A percentile compares a stretch with the other conserved stretches of the same genome.
These are phyloP conservation scores for Cotesia chilonis DNA, from an alignment of 1,140 invertebrate genomes.

Conservation along the genomic window DNA sequence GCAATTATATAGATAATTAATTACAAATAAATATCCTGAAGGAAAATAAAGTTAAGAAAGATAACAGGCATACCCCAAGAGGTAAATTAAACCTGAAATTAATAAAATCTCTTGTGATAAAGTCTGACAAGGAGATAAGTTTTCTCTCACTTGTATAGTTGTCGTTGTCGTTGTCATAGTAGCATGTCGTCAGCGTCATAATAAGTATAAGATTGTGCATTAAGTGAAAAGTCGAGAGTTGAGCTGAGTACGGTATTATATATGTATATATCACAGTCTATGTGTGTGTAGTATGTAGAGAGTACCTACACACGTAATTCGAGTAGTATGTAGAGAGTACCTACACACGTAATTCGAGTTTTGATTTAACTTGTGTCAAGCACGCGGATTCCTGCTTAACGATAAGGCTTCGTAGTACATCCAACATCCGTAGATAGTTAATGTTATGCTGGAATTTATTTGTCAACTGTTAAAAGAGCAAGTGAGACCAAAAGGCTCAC, in stretches of 20 bases:
- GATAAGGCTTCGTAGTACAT: constrained; percentile 24
- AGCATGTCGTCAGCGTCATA: background rate
- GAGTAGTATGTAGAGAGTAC: background rate
- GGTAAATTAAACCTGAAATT: background rate
- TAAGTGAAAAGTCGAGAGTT: constrained; percentile 6
- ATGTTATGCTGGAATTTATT: constrained; percentile 26
- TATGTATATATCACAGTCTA: background rate
- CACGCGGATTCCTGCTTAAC: constrained; percentile 15
- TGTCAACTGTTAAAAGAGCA: constrained; percentile 9
- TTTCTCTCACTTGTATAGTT: background rate
- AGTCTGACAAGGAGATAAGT: background rate
- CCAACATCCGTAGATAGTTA: constrained; percentile 2
- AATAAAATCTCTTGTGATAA: constrained; percentile 10
- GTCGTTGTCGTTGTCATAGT: background rate
- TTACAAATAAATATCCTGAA: background rate
- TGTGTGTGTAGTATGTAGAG: background rate
- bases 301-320: background rate
- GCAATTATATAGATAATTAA: too few species aligned
- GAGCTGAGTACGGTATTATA: background rate
- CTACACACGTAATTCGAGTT: background rate
- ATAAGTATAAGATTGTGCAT: background rate
- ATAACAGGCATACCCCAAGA: background rate
- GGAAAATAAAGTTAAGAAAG: background rate
- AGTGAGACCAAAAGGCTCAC: background rate
- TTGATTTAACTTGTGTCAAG: constrained; percentile 29